These are phyloP conservation scores for Acronicta psi DNA, from an alignment of 2,888 invertebrate species.

Conservation along the genomic window DNA sequence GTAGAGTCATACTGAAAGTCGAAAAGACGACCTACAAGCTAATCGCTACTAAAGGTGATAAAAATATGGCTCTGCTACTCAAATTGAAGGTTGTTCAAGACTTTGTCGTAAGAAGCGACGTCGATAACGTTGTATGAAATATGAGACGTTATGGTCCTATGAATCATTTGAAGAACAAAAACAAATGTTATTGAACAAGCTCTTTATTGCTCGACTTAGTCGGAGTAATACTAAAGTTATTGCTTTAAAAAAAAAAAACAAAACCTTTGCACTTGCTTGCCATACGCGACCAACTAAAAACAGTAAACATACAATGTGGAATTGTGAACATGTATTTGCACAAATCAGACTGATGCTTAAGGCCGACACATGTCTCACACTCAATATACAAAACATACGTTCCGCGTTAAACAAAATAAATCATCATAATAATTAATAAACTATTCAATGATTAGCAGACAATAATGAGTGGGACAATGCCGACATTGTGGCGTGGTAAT, in stretches of 20 bases:
- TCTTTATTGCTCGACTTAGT: background rate
- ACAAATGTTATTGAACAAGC: background rate
- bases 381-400: constrained; percentile 9
- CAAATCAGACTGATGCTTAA: constrained; percentile 5
- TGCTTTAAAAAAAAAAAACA: background rate
- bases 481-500: constrained; percentile 63
- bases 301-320: constrained; percentile 19
- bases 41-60: constrained; percentile 28
- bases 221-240: background rate
- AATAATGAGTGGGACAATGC: constrained; percentile 57
- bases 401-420: constrained; percentile 29
- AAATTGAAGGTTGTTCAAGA: constrained; percentile 30
- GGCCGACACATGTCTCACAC: constrained; percentile 24
- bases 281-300: constrained; percentile 8
- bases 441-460: constrained; percentile 47
- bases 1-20: constrained; percentile 22
- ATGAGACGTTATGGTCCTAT: constrained; percentile 25
- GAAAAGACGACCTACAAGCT: constrained; percentile 20
- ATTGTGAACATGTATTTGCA: constrained; percentile 13
- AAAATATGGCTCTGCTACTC: constrained; percentile 25
- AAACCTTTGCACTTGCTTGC: constrained; percentile 16
- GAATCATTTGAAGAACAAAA: constrained; percentile 14
- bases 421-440: constrained; percentile 31
- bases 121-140: constrained; percentile 28
- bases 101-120: constrained; percentile 21